phyloP scores from a whole-genome alignment of 1,140 invertebrate species.

The Cotesia glomerata region DNA sequence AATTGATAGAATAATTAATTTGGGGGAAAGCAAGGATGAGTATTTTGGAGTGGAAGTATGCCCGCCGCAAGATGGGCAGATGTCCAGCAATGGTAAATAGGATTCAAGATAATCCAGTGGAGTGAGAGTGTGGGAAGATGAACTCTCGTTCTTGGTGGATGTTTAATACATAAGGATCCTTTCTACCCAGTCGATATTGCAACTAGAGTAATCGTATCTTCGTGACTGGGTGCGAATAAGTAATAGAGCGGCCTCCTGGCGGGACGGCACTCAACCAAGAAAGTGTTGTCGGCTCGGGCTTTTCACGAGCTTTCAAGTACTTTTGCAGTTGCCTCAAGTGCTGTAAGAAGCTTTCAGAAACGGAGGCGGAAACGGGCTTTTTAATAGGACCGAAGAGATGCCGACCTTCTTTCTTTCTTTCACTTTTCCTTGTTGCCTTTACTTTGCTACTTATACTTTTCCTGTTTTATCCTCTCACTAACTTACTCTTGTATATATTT shows the following conservation, averaged over 20 bases:
- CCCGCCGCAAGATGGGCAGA: neutral
- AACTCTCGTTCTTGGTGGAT: constrained; percentile 22
- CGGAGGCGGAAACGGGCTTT: constrained; percentile 64
- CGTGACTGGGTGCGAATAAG: constrained; percentile 36
- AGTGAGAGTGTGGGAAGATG: neutral
- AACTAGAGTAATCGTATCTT: constrained; percentile 37
- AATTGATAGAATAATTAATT: neutral
- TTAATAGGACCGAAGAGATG: constrained; percentile 62
- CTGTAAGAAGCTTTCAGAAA: constrained; percentile 65
- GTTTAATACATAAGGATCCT: constrained; percentile 37
- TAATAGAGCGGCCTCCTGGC: constrained; percentile 31
- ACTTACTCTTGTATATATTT: constrained; percentile 12
- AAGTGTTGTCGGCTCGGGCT: constrained; percentile 63
- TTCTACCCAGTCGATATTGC: constrained; percentile 32
- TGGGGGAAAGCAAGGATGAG: neutral
- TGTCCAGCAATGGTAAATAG: neutral
- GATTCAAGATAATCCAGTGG: no score
- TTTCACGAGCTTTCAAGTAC: constrained; percentile 66
- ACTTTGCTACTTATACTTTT: constrained; percentile 8
- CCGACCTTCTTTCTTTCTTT: constrained; percentile 25
- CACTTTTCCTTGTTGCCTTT: constrained; percentile 17
- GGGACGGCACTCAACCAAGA: constrained; percentile 60
- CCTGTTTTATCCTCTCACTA: constrained; percentile 7
- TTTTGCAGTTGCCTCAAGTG: constrained; percentile 64
- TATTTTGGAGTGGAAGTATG: neutral